phyloP scores from a whole-genome alignment of 2,113 vertebrate species.

The Caranx melampygus region DNA sequence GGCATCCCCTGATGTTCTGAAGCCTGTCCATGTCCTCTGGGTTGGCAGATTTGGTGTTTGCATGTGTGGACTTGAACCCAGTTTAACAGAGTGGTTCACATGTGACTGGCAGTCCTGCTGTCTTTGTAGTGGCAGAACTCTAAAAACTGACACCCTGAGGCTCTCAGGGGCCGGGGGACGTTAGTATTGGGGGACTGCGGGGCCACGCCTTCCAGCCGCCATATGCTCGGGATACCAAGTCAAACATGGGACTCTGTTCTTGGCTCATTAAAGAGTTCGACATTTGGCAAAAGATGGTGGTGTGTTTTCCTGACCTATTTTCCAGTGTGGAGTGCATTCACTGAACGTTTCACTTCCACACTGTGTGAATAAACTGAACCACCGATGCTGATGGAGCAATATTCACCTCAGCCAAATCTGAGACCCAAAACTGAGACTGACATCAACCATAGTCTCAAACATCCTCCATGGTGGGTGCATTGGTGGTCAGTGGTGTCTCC shows the following conservation, averaged over 20 bases:
- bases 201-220: constrained; percentile 62
- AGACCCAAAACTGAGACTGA: background rate
- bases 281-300: constrained; percentile 61
- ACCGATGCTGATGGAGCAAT: background rate
- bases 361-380: background rate
- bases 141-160: constrained; percentile 72
- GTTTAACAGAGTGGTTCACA: constrained; percentile 36
- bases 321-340: background rate
- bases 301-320: constrained; percentile 69
- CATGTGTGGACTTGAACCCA: constrained; percentile 50
- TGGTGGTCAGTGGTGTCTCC: too few species aligned
- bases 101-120: constrained; percentile 55
- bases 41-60: constrained; percentile 41
- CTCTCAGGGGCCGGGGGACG: constrained; percentile 11
- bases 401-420: background rate
- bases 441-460: too few species aligned
- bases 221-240: constrained; percentile 74
- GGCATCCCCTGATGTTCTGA: background rate
- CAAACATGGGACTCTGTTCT: constrained; percentile 60
- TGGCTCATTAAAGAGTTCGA: constrained; percentile 64
- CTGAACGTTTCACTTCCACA: background rate
- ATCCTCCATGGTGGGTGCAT: too few species aligned
- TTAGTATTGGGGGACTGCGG: constrained; percentile 34
- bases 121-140: constrained; percentile 69
- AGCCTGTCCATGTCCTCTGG: background rate